These are phyloP conservation scores for Bufotes viridis DNA, from an alignment of 2,797 vertebrate genomes.

Conservation along the genomic window DNA sequence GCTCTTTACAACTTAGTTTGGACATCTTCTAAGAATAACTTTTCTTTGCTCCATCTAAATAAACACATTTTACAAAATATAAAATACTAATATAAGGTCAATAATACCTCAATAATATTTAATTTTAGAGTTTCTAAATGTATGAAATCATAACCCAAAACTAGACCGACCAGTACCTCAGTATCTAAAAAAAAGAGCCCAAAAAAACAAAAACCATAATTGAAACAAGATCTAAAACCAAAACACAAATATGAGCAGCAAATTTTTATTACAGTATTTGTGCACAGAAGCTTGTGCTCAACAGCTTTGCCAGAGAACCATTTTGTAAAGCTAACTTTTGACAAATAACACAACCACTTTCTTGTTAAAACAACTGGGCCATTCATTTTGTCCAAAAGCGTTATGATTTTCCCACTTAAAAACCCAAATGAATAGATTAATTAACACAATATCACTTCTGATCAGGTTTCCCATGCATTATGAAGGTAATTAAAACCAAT, in stretches of 20 bases:
- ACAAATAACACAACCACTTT: background rate
- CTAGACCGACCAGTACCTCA: background rate
- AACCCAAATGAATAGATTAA: slow-evolving; percentile 31
- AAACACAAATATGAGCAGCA: background rate
- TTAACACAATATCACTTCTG: slow-evolving; percentile 18
- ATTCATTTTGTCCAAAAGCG: slow-evolving; percentile 19
- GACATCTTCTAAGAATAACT: too few species aligned
- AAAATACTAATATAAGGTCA: too few species aligned
- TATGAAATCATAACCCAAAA: background rate
- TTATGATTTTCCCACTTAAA: slow-evolving; percentile 16
- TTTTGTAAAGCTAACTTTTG: background rate
- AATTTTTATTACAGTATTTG: background rate
- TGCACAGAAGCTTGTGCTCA: background rate
- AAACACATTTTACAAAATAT: too few species aligned
- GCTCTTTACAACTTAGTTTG: too few species aligned
- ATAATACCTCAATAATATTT: too few species aligned
- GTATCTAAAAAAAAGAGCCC: background rate
- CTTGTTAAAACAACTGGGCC: slow-evolving; percentile 15
- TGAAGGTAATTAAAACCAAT: slow-evolving; percentile 32
- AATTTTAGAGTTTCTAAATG: background rate
- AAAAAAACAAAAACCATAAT: background rate
- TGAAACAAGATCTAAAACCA: background rate
- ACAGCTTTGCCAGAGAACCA: background rate
- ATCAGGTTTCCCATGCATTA: slow-evolving; percentile 1
- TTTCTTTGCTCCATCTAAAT: too few species aligned